Evolutionary conservation across 1,140 invertebrate species (phyloP), one percentile per base, ranked within the genome.

Genomic region (Drosophila paulistorum): DNA sequence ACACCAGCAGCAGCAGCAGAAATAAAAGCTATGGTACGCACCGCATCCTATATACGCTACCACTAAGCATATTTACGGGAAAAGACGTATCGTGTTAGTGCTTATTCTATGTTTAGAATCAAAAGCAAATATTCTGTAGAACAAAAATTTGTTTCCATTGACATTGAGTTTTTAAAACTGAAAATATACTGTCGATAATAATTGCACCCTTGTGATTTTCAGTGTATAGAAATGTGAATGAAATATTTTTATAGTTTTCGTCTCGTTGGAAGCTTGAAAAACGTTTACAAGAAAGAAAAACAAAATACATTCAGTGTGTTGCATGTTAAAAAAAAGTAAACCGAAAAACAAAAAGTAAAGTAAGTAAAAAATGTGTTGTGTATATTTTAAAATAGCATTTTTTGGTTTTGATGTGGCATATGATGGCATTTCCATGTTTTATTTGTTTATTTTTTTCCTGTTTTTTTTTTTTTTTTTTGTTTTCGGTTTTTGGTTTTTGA

Each of bases 361-460:
- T 51, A 51, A 51, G 17, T 51, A 51, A 51, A 51, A 51, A 51
- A 51, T 61, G 13, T 20, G 7, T 54, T 59, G 57, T 23, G 39
- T 76, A 69, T 75, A 48, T 71, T 70, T 71, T 62, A 65, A 77
- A 67, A 66, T 42, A 77, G 70, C 74, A 81, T 78, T 81, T 69
- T 69, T 51, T 51, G 45, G 82, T 71, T 70, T 68, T 71, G 75
- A 65, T 68, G 39, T 84, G 74, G 74, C 70, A 61, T 75, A 75
- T 71, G 71, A 86, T 85, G 82, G 82, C 57, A 86, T 86, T 85
- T 85, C 63, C 82, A 86, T 81, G 82, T 81, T 86, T 70, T 51
- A 51, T 51, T 51, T 51, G 45, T 20, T 51, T 7, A 14, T 48
- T 48, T 37, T 37, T 37, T 23, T 23, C 2, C 20, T 17, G 17